A percentile compares a stretch with the other conserved stretches of the same genome.
phyloP scores from a whole-genome alignment of 2,888 invertebrate species.

The Lycia hirtaria region DNA sequence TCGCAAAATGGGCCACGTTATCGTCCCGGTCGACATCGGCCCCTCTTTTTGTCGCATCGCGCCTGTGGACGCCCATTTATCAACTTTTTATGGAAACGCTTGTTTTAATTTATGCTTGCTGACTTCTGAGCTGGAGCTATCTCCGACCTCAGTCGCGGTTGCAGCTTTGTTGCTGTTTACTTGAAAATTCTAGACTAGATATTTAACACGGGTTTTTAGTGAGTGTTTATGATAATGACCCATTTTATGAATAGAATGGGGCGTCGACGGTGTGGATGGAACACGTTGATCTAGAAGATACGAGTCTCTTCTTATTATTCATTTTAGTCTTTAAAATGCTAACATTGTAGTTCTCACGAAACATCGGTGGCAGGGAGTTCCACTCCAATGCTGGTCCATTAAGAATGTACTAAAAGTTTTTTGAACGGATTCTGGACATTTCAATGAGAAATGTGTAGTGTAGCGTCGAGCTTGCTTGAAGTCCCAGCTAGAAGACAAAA shows the following conservation, averaged over 20 bases:
- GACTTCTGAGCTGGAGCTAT: conserved; percentile 76
- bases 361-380: too few species aligned
- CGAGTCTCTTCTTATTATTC: too few species aligned
- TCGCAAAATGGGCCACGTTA: conserved; percentile 81
- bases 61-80: conserved; percentile 81
- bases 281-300: too few species aligned
- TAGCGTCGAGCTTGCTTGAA: too few species aligned
- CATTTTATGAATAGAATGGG: conserved; percentile 44
- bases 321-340: too few species aligned
- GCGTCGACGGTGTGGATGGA: too few species aligned
- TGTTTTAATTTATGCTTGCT: conserved; percentile 84
- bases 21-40: conserved; percentile 75
- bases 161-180: conserved; percentile 70
- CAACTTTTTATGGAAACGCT: conserved; percentile 82
- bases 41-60: conserved; percentile 78
- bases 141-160: conserved; percentile 77
- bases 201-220: conserved; percentile 48
- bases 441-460: too few species aligned
- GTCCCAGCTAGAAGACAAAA: too few species aligned
- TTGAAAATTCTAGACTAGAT: conserved; percentile 50
- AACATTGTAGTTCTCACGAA: too few species aligned
- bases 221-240: conserved; percentile 53
- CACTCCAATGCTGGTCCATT: too few species aligned
- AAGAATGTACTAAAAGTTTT: too few species aligned
- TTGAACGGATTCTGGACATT: too few species aligned